A percentile compares a stretch with the other conserved stretches of the same genome.
Evolutionary conservation across 2,113 vertebrate species (phyloP).

Genomic region (Apaloderma vittatum): DNA sequence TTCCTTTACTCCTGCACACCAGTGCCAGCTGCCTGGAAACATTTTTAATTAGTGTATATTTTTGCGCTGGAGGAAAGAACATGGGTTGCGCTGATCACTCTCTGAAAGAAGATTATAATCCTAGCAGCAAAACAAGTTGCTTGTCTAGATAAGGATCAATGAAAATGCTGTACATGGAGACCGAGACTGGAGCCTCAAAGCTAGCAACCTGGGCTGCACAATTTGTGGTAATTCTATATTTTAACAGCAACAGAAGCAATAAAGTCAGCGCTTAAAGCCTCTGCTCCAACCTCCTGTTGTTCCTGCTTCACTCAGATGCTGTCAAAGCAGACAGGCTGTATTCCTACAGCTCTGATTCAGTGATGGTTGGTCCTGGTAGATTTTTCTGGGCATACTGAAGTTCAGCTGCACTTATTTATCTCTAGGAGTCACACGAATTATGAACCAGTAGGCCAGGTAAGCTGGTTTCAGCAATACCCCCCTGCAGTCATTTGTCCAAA

Average conservation of each 20-base stretch:
- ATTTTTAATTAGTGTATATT: constrained; percentile 65
- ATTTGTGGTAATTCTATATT: constrained; percentile 15
- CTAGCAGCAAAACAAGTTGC: constrained; percentile 55
- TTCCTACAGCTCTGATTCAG: constrained; percentile 55
- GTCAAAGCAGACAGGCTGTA: neutral
- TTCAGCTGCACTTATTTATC: constrained; percentile 80
- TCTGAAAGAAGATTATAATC: constrained; percentile 75
- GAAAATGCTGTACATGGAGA: constrained; percentile 23
- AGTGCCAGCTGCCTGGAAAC: constrained; percentile 25
- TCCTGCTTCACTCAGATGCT: neutral
- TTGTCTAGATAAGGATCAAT: constrained; percentile 56
- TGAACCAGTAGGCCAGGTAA: constrained; percentile 83
- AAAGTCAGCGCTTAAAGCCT: constrained; percentile 6
- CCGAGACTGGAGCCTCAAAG: neutral
- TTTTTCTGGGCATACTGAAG: constrained; percentile 81
- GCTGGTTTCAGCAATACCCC: constrained; percentile 78
- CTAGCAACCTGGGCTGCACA: neutral
- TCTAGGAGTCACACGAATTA: constrained; percentile 82
- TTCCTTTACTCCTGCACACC: neutral
- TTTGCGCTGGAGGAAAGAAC: constrained; percentile 74
- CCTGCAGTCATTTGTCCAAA: constrained; percentile 84
- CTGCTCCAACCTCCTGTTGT: neutral
- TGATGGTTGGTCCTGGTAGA: constrained; percentile 73
- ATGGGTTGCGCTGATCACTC: constrained; percentile 83
- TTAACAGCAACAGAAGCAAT: constrained; percentile 31